Evolutionary conservation across 2,113 vertebrate genomes (phyloP).

Genomic region (Catharus minimus): DNA sequence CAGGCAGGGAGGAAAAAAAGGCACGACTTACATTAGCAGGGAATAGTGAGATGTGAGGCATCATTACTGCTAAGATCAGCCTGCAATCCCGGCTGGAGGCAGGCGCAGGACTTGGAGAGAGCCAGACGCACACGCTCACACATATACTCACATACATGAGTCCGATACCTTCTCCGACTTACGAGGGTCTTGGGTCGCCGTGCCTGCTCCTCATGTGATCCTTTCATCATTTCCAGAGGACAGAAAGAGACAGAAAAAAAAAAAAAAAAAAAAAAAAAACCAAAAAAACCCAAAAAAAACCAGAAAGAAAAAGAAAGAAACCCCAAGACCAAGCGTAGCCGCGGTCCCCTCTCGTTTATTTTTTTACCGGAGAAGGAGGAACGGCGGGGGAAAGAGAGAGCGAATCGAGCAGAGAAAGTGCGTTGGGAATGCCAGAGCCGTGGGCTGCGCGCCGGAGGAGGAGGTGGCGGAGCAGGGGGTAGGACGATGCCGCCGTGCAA

Average conservation of each 20-base stretch:
- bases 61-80: conserved; percentile 75
- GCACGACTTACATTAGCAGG: conserved; percentile 75
- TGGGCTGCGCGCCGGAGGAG: conserved; percentile 65
- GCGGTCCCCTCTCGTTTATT: neutral
- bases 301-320: neutral
- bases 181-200: neutral
- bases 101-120: conserved; percentile 53
- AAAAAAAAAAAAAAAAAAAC: neutral
- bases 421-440: conserved; percentile 71
- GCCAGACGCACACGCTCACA: neutral
- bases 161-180: neutral
- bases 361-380: conserved; percentile 18
- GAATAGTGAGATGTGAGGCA: conserved; percentile 69
- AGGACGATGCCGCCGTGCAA: conserved; percentile 72
- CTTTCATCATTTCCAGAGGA: neutral
- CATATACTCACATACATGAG: neutral
- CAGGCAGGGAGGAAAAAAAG: conserved; percentile 68
- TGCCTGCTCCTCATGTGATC: conserved; percentile 4
- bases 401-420: conserved; percentile 41
- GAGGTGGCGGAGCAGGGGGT: conserved; percentile 69
- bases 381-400: neutral
- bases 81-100: conserved; percentile 51
- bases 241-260: neutral
- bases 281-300: no score
- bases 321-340: neutral